phyloP scores from a whole-genome alignment of 2,888 invertebrate species.

The Pilophorus perplexus region DNA sequence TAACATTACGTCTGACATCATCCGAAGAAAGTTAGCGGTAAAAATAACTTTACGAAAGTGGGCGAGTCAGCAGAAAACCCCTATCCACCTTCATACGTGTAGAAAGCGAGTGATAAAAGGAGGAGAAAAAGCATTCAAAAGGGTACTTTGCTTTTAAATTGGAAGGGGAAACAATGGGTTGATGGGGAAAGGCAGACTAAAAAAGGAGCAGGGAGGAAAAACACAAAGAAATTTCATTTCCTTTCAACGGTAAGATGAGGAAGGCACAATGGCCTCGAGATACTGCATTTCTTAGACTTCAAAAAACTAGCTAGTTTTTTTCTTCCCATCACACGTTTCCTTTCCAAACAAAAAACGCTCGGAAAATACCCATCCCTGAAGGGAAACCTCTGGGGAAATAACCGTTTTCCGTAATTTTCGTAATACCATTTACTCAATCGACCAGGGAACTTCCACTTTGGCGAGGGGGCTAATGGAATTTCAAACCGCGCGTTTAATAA shows the following conservation, averaged over 20 bases:
- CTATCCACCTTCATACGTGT: conserved; percentile 10
- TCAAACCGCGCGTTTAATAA: conserved; percentile 32
- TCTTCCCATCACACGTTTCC: no score
- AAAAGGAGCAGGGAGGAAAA: not conserved
- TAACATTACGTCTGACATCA: not conserved
- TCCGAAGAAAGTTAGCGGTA: not conserved
- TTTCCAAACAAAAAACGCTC: conserved; percentile 8
- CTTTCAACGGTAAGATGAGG: conserved; percentile 7
- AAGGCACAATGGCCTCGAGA: conserved; percentile 6
- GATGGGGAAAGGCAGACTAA: conserved; percentile 16
- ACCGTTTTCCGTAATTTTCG: conserved; percentile 17
- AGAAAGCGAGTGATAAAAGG: not conserved
- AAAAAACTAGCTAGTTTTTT: conserved; percentile 12
- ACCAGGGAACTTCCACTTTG: conserved; percentile 29
- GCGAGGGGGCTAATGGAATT: conserved; percentile 31
- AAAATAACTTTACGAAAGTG: not conserved
- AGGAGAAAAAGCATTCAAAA: conserved; percentile 4
- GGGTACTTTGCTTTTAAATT: conserved; percentile 26
- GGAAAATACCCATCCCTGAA: not conserved
- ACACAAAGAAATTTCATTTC: conserved; percentile 22
- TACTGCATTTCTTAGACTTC: conserved; percentile 26
- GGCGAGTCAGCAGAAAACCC: no score
- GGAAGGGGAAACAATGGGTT: conserved; percentile 23
- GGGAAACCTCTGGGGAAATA: not conserved
- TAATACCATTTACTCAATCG: conserved; percentile 35